A percentile compares a stretch with the other conserved stretches of the same genome.
Conservation (phyloP, 2,888 invertebrate species). For the Prostheceraeus crozeri region DNA sequence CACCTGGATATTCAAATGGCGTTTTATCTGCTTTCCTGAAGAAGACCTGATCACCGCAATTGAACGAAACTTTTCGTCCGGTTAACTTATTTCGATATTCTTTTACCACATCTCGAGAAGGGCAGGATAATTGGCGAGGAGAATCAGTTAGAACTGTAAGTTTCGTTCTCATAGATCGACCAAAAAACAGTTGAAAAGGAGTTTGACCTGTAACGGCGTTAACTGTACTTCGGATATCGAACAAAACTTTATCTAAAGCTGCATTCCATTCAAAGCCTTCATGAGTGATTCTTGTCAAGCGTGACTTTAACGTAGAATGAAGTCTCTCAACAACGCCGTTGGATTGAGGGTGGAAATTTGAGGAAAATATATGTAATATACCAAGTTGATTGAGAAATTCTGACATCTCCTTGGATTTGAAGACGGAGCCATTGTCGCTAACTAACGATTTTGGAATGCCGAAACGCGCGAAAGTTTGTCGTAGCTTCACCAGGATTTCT, state of each 20-base stretch:
- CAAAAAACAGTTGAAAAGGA: conserved; percentile 4
- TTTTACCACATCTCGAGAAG: conserved; percentile 7
- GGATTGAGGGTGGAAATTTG: conserved; percentile 6
- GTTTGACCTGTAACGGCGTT: background rate
- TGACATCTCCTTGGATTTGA: conserved; percentile 8
- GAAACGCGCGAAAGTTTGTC: conserved; percentile 10
- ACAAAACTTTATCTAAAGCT: background rate
- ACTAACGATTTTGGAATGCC: conserved; percentile 6
- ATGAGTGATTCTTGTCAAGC: background rate
- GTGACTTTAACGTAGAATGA: background rate
- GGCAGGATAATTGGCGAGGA: background rate
- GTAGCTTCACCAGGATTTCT: conserved; percentile 8
- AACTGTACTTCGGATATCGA: background rate
- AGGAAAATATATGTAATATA: conserved; percentile 1
- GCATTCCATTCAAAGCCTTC: background rate
- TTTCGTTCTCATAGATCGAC: conserved; percentile 2
- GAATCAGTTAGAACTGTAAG: background rate
- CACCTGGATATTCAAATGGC: background rate
- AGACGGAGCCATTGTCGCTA: conserved; percentile 9
- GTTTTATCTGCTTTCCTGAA: background rate
- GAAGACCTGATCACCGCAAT: conserved; percentile 1
- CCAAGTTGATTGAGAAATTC: background rate
- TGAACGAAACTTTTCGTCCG: background rate
- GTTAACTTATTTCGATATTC: background rate
- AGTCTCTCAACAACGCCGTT: background rate